phyloP scores from a whole-genome alignment of 1,140 invertebrate species.

The Calosoma granatense region DNA sequence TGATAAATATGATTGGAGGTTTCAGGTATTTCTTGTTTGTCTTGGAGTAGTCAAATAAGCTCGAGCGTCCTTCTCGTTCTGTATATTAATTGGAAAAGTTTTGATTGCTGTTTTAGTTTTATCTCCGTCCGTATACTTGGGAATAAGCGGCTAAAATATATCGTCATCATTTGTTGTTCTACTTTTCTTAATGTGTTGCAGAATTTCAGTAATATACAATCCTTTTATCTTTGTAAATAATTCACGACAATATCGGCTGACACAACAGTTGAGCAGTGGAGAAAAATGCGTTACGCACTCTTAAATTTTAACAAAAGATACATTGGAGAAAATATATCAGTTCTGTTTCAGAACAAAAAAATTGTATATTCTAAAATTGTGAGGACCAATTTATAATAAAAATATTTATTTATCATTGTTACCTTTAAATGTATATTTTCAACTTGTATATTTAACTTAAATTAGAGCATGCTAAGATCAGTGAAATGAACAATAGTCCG shows the following conservation, averaged over 20 bases:
- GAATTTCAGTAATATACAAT: neutral
- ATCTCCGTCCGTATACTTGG: neutral
- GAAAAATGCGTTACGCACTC: too few species aligned
- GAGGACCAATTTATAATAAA: too few species aligned
- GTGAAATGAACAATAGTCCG: too few species aligned
- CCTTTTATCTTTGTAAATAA: neutral
- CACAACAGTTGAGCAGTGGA: too few species aligned
- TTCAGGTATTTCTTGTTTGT: neutral
- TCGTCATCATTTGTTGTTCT: neutral
- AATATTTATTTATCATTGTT: too few species aligned
- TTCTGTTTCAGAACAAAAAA: too few species aligned
- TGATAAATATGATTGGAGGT: neutral
- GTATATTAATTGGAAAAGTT: slow-evolving; percentile 7
- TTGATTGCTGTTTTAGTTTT: slow-evolving; percentile 3
- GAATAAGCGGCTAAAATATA: neutral
- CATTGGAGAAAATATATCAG: too few species aligned
- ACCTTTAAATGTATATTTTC: too few species aligned
- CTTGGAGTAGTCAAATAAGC: neutral
- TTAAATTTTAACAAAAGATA: too few species aligned
- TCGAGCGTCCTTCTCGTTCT: neutral
- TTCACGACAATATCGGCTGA: neutral
- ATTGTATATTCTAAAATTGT: too few species aligned
- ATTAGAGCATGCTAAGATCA: too few species aligned
- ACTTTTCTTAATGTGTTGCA: neutral
- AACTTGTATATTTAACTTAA: too few species aligned